A percentile compares a stretch with the other conserved stretches of the same genome.
These are phyloP conservation scores for Ceratosolen fusciceps DNA, from an alignment of 1,140 invertebrate species.

Conservation along the genomic window DNA sequence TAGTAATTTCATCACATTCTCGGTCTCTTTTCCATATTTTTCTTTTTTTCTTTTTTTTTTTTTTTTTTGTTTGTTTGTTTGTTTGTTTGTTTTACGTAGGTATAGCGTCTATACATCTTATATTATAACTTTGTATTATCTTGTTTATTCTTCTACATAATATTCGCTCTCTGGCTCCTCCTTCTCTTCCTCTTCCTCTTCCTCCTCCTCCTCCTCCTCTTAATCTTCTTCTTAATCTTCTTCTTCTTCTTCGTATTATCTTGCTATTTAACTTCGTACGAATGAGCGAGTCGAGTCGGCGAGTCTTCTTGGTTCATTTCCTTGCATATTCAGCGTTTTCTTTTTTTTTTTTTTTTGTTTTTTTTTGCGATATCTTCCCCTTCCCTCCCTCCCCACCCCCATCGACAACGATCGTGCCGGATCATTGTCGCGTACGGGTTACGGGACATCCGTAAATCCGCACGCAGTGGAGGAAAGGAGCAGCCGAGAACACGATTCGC, in stretches of 20 bases:
- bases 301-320: no score
- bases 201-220: constrained; percentile 1
- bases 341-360: neutral
- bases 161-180: neutral
- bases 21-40: neutral
- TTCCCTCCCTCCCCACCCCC: no score
- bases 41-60: no score
- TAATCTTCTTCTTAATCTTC: neutral
- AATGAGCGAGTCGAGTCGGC: constrained; percentile 24
- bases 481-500: constrained; percentile 33
- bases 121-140: neutral
- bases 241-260: no score
- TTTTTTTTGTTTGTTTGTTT: no score
- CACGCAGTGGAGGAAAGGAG: constrained; percentile 32
- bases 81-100: no score
- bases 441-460: constrained; percentile 39
- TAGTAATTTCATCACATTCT: neutral
- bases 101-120: constrained; percentile 1
- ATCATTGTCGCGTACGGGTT: constrained; percentile 37
- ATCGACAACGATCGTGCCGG: constrained; percentile 17
- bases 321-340: neutral
- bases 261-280: constrained; percentile 8
- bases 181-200: neutral
- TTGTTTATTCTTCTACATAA: neutral
- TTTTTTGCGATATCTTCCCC: constrained; percentile 19